Evolutionary conservation across 2,113 vertebrate species (phyloP).

Genomic region (Pao palembangensis): DNA sequence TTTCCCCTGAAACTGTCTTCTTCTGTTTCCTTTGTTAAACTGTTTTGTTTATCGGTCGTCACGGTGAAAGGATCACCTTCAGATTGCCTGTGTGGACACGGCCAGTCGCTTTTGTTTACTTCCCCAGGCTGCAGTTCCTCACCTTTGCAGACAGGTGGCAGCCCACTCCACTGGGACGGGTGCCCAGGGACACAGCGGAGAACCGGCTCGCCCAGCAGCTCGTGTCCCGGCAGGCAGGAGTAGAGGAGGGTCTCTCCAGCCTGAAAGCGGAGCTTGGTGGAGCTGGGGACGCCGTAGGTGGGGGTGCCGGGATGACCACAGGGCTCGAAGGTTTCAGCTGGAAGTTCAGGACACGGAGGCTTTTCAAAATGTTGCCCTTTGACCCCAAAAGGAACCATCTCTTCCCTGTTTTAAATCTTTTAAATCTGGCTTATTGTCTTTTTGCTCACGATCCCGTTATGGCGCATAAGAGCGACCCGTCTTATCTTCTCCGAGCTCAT

Average conservation of each 20-base stretch:
- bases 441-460: too few species aligned
- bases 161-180: constrained; percentile 88
- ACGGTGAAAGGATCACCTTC: too few species aligned
- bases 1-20: too few species aligned
- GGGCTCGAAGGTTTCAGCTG: constrained; percentile 84
- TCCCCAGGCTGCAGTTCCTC: constrained; percentile 19
- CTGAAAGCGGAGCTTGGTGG: constrained; percentile 81
- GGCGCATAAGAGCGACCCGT: too few species aligned
- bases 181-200: constrained; percentile 87
- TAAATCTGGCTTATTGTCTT: too few species aligned
- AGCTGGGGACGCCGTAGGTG: constrained; percentile 78
- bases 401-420: not conserved
- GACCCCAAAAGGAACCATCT: not conserved
- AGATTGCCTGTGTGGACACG: not conserved
- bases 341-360: constrained; percentile 7
- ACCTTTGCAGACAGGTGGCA: constrained; percentile 88
- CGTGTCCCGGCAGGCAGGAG: constrained; percentile 81
- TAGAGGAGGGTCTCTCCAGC: constrained; percentile 83
- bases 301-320: constrained; percentile 86
- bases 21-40: too few species aligned
- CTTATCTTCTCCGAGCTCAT: constrained; percentile 25
- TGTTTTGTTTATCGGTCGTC: too few species aligned
- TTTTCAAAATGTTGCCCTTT: too few species aligned
- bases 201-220: constrained; percentile 82
- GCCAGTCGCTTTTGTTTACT: not conserved